These are phyloP conservation scores for Darevskia mixta DNA, from an alignment of 2,797 vertebrate species.

Conservation along the genomic window DNA sequence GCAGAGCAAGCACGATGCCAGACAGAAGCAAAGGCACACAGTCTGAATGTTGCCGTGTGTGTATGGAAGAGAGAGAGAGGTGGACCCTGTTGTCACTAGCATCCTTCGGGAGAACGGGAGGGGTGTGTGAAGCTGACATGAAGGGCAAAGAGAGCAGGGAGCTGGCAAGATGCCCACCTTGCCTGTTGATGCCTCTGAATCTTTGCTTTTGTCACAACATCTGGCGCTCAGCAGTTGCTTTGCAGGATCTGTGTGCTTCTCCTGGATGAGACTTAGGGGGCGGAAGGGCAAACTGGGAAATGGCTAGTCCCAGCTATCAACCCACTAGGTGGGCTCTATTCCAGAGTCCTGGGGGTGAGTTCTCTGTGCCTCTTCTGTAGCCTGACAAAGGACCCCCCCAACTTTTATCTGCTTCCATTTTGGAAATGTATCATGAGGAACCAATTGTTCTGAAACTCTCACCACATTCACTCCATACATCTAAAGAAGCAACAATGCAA, in stretches of 20 bases:
- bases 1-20: slow-evolving; percentile 31
- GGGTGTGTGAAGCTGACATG: not conserved
- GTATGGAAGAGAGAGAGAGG: not conserved
- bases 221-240: not conserved
- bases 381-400: not conserved
- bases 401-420: not conserved
- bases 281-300: not conserved
- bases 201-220: not conserved
- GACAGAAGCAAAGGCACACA: slow-evolving; percentile 18
- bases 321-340: not conserved
- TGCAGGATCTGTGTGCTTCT: fast-evolving
- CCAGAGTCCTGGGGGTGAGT: not conserved
- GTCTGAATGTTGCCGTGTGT: not conserved
- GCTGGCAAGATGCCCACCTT: slow-evolving; percentile 2
- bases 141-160: slow-evolving; percentile 3
- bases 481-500: no score
- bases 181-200: not conserved
- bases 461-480: no score
- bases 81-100: not conserved
- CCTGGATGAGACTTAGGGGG: not conserved
- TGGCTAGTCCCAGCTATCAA: not conserved
- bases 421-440: not conserved
- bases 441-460: no score
- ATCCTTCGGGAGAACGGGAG: not conserved
- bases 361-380: no score